Evolutionary conservation across 1,140 invertebrate genomes (phyloP).

Genomic region (Ylistrum balloti): DNA sequence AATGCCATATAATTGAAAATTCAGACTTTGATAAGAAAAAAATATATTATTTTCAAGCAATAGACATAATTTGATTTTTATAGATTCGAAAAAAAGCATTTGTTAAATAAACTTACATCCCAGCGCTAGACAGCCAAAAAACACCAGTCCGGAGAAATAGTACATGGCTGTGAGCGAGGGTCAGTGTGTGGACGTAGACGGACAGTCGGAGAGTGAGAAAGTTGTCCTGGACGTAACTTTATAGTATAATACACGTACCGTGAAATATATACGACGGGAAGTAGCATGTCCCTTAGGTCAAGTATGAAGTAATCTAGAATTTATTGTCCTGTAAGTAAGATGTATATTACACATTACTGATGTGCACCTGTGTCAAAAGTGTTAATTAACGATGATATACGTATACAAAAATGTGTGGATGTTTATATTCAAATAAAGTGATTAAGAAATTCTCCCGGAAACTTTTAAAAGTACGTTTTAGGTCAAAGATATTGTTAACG

Average conservation of each 20-base stretch:
- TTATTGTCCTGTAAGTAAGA: not conserved
- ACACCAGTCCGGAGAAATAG: not conserved
- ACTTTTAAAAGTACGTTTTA: too few species aligned
- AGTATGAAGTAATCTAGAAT: not conserved
- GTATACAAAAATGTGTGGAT: not conserved
- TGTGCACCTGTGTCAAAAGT: not conserved
- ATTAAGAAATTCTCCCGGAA: too few species aligned
- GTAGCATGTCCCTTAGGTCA: not conserved
- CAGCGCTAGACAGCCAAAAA: not conserved
- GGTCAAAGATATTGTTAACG: too few species aligned
- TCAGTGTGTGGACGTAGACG: not conserved
- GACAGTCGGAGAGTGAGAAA: not conserved
- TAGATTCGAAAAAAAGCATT: too few species aligned
- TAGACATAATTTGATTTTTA: too few species aligned
- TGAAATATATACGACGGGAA: not conserved
- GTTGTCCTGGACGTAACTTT: not conserved
- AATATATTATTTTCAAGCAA: too few species aligned
- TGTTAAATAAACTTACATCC: conserved; percentile 12
- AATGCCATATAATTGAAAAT: too few species aligned
- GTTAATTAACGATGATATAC: not conserved
- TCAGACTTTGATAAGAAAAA: too few species aligned
- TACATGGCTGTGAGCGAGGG: conserved; percentile 23
- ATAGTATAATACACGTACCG: not conserved
- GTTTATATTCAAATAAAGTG: too few species aligned
- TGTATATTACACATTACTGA: not conserved